phyloP scores from a whole-genome alignment of 1,140 invertebrate genomes.

The Drosophila littoralis region DNA sequence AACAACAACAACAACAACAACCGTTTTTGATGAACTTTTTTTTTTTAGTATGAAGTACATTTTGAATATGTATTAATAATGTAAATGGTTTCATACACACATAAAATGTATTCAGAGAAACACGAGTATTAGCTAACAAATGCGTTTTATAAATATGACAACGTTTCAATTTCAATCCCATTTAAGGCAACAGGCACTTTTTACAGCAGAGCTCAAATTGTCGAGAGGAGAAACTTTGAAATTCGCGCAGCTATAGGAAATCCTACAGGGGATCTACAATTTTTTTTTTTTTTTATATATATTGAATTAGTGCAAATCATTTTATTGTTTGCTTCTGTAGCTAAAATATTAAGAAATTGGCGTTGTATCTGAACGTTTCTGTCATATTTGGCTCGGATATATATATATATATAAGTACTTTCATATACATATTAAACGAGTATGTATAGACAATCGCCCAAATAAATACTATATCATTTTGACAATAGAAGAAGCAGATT shows the following conservation, averaged over 20 bases:
- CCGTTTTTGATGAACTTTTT: constrained; percentile 54
- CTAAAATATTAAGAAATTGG: too few relatives aligned
- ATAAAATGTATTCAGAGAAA: constrained; percentile 4
- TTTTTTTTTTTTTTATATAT: too few relatives aligned
- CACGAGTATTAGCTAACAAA: constrained; percentile 24
- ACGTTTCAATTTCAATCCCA: not conserved
- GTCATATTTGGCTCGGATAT: not conserved
- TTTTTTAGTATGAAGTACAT: constrained; percentile 29
- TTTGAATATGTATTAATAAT: constrained; percentile 48
- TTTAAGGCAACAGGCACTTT: not conserved
- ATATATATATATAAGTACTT: constrained; percentile 1
- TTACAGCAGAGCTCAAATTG: too few relatives aligned
- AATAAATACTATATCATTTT: constrained; percentile 53
- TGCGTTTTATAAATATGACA: constrained; percentile 19
- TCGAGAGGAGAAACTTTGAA: too few relatives aligned
- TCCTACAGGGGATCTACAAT: too few relatives aligned
- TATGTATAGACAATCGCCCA: constrained; percentile 57
- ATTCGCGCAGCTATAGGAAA: too few relatives aligned
- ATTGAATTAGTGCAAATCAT: too few relatives aligned
- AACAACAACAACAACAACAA: constrained; percentile 11
- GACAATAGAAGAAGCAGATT: constrained; percentile 47
- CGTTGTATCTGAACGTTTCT: not conserved
- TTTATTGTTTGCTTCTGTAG: too few relatives aligned
- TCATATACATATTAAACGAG: constrained; percentile 33
- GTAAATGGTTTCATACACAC: constrained; percentile 58